Evolutionary conservation across 2,113 vertebrate species (phyloP).

Genomic region (Collichthys lucidus): DNA sequence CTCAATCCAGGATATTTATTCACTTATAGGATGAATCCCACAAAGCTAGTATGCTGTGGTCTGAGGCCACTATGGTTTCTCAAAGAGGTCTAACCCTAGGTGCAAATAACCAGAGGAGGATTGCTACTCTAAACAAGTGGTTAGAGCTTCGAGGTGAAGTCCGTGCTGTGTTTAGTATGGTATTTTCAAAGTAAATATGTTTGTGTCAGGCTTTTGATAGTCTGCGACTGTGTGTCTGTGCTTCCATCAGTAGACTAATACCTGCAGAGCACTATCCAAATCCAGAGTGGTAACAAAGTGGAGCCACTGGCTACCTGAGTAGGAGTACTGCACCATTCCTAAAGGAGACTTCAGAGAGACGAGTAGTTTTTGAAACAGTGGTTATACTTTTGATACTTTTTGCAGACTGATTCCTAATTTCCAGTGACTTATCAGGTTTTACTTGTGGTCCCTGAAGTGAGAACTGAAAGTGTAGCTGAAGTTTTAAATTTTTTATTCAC

Average conservation of each 20-base stretch:
- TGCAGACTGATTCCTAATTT: background rate
- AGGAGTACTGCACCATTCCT: background rate
- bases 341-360: conserved; percentile 5
- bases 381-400: background rate
- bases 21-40: conserved; percentile 29
- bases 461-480: background rate
- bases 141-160: background rate
- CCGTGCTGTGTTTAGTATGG: conserved; percentile 22
- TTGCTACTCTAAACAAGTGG: conserved; percentile 11
- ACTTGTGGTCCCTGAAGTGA: background rate
- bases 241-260: conserved; percentile 11
- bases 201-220: background rate
- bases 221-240: conserved; percentile 11
- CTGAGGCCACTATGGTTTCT: conserved; percentile 8
- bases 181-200: conserved; percentile 10
- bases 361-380: background rate
- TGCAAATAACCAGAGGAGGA: conserved; percentile 35
- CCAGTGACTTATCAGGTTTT: background rate
- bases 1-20: conserved; percentile 40
- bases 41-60: conserved; percentile 25
- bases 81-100: conserved; percentile 15
- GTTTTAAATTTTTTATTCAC: background rate
- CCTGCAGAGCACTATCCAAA: conserved; percentile 6
- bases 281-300: background rate
- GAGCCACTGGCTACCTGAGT: background rate